Evolutionary conservation across 2,797 vertebrate genomes (phyloP).

Genomic region (Fundulus diaphanus): DNA sequence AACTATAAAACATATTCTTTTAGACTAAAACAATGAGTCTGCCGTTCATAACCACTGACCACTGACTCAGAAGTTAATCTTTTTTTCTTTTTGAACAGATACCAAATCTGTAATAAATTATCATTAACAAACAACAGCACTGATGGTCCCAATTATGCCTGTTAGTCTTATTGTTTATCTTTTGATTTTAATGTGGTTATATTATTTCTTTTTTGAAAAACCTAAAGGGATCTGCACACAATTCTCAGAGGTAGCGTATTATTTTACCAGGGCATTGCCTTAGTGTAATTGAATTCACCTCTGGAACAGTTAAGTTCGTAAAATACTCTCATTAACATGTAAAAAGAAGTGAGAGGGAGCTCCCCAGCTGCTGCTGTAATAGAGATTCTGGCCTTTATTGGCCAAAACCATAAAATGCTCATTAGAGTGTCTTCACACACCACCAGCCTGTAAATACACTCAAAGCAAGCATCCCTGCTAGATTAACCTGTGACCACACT

Average conservation of each 20-base stretch:
- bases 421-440: constrained; percentile 40
- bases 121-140: too few species aligned
- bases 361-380: constrained; percentile 52
- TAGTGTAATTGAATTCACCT: constrained; percentile 7
- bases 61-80: neutral
- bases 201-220: neutral
- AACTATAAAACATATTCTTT: neutral
- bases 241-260: neutral
- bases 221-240: neutral
- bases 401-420: constrained; percentile 53
- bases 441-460: constrained; percentile 50
- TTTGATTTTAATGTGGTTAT: neutral
- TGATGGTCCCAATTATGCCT: neutral
- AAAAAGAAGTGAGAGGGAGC: constrained; percentile 22
- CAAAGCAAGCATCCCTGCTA: constrained; percentile 49
- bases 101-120: neutral
- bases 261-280: neutral
- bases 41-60: too few species aligned
- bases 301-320: neutral
- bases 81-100: neutral
- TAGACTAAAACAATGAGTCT: neutral
- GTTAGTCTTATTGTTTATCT: neutral
- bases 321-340: constrained; percentile 24
- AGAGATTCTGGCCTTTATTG: constrained; percentile 49
- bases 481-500: constrained; percentile 43